phyloP scores from a whole-genome alignment of 2,888 invertebrate species.

The Scaeva pyrastri region DNA sequence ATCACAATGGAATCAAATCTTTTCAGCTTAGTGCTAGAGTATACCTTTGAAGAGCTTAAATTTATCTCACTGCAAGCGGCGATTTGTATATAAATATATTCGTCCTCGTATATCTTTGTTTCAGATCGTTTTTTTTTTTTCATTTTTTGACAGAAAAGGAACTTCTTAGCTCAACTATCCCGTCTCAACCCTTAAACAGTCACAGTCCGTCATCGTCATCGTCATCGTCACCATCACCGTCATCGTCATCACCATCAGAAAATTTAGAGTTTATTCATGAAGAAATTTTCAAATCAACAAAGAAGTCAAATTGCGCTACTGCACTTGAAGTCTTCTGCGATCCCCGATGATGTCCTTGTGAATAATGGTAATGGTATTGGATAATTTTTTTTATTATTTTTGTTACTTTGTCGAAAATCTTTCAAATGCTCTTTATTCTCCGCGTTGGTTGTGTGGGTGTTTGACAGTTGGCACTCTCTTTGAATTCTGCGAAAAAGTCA shows the following conservation, averaged over 20 bases:
- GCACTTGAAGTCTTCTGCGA: not conserved
- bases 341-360: slow-evolving; percentile 46
- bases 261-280: slow-evolving; percentile 67
- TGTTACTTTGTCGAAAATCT: not conserved
- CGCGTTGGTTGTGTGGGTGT: too few species aligned
- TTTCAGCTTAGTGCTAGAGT: slow-evolving; percentile 17
- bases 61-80: slow-evolving; percentile 29
- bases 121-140: slow-evolving; percentile 13
- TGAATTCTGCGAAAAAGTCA: slow-evolving; percentile 23
- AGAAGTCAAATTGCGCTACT: slow-evolving; percentile 48
- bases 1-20: slow-evolving; percentile 60
- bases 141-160: slow-evolving; percentile 11
- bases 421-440: slow-evolving; percentile 1
- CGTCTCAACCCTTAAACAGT: too few species aligned
- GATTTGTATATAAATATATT: too few species aligned
- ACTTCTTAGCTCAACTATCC: not conserved
- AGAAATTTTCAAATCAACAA: slow-evolving; percentile 57
- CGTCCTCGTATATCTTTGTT: slow-evolving; percentile 9
- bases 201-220: too few species aligned
- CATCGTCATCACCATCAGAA: slow-evolving; percentile 4
- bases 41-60: slow-evolving; percentile 21
- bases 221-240: too few species aligned
- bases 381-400: slow-evolving; percentile 15
- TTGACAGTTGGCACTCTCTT: slow-evolving; percentile 1
- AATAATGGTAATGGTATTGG: slow-evolving; percentile 25